Percentiles rank a stretch among this genome's conserved stretches.
Evolutionary conservation across 2,888 invertebrate species (phyloP).

Genomic region (Meiosimyza decipiens): DNA sequence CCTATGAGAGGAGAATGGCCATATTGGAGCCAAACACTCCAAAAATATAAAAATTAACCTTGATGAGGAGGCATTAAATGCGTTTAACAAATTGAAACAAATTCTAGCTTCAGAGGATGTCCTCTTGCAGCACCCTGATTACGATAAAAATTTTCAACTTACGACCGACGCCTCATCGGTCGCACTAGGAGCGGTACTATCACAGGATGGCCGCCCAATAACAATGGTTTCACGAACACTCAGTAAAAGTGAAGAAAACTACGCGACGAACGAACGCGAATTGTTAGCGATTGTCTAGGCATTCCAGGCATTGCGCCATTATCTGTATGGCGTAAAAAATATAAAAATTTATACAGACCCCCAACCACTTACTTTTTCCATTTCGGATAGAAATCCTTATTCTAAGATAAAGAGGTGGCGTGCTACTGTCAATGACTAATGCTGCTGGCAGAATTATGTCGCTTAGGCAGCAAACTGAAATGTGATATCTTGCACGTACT

Average conservation of each 20-base stretch:
- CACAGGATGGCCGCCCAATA: slow-evolving; percentile 39
- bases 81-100: slow-evolving; percentile 36
- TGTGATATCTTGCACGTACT: too few species aligned
- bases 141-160: slow-evolving; percentile 34
- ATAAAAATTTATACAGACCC: slow-evolving; percentile 42
- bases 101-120: slow-evolving; percentile 38
- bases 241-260: slow-evolving; percentile 29
- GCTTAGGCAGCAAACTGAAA: too few species aligned
- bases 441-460: too few species aligned
- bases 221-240: slow-evolving; percentile 38
- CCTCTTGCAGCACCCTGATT: slow-evolving; percentile 32
- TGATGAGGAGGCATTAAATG: slow-evolving; percentile 36
- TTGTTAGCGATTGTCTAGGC: slow-evolving; percentile 36
- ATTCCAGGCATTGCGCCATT: slow-evolving; percentile 57
- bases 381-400: slow-evolving; percentile 42
- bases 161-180: slow-evolving; percentile 36
- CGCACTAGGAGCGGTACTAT: slow-evolving; percentile 1
- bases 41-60: slow-evolving; percentile 37
- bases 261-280: slow-evolving; percentile 43
- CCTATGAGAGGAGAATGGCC: slow-evolving; percentile 39
- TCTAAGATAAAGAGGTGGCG: slow-evolving; percentile 37
- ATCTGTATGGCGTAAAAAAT: slow-evolving; percentile 54
- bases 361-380: slow-evolving; percentile 43
- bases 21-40: slow-evolving; percentile 30
- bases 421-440: too few species aligned